A percentile compares a stretch with the other conserved stretches of the same genome.
Conservation (phyloP, 2,888 invertebrate genomes). For the Melieria omissa region DNA sequence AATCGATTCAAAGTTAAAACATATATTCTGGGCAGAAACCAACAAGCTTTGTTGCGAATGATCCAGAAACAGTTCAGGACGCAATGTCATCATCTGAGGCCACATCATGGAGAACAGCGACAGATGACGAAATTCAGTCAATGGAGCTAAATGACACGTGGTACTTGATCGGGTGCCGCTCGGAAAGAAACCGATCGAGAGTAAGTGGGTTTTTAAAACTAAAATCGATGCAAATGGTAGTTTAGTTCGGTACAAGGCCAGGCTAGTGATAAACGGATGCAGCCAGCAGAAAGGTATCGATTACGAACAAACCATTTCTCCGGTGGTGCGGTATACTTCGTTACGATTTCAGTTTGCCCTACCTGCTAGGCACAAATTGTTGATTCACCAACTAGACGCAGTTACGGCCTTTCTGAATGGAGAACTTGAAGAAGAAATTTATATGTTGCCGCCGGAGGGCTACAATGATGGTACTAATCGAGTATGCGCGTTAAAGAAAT, state of each 20-base stretch:
- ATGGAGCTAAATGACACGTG: not conserved
- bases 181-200: slow-evolving; percentile 2
- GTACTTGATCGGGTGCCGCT: not conserved
- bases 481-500: slow-evolving; percentile 20
- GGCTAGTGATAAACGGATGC: slow-evolving; percentile 39
- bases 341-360: slow-evolving; percentile 38
- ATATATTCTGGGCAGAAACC: slow-evolving; percentile 39
- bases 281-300: slow-evolving; percentile 40
- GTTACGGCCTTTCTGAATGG: slow-evolving; percentile 42
- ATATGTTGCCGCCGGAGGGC: slow-evolving; percentile 39
- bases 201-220: slow-evolving; percentile 38
- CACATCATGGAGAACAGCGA: slow-evolving; percentile 7
- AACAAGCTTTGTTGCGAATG: not conserved
- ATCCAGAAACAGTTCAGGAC: not conserved
- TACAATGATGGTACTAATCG: slow-evolving; percentile 37
- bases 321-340: slow-evolving; percentile 36
- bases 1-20: slow-evolving; percentile 19
- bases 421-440: slow-evolving; percentile 40
- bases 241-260: slow-evolving; percentile 33
- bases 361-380: slow-evolving; percentile 38
- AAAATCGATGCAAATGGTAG: slow-evolving; percentile 32
- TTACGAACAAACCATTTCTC: slow-evolving; percentile 36
- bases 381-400: slow-evolving; percentile 42
- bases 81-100: slow-evolving; percentile 13
- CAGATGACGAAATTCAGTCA: slow-evolving; percentile 15